Percentiles rank a stretch among this genome's conserved stretches.
These are phyloP conservation scores for Nemurella pictetii DNA, from an alignment of 2,888 invertebrate genomes.

Conservation along the genomic window DNA sequence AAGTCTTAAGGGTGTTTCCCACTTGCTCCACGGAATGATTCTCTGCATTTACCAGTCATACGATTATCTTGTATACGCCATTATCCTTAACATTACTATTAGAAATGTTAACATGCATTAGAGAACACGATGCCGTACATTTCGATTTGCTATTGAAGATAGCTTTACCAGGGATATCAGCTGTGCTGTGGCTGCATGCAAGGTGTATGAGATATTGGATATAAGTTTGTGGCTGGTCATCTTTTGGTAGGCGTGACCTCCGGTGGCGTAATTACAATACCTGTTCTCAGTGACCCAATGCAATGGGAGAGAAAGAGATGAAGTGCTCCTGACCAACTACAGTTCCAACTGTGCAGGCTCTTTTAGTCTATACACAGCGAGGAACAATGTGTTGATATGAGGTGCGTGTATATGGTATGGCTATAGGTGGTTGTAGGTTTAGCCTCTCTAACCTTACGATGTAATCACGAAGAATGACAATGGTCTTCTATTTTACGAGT, in stretches of 20 bases:
- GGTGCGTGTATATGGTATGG: neutral
- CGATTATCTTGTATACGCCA: neutral
- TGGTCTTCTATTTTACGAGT: neutral
- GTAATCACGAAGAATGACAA: neutral
- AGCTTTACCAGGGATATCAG: neutral
- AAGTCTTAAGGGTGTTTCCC: neutral
- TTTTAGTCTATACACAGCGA: neutral
- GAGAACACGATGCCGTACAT: neutral
- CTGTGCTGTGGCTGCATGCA: neutral
- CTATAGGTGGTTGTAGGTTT: neutral
- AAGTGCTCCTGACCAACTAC: neutral
- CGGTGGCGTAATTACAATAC: neutral
- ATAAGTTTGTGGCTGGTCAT: neutral
- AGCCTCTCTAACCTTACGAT: neutral
- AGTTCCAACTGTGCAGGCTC: neutral
- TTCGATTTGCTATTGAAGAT: neutral
- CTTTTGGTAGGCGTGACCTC: neutral
- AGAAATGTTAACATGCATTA: neutral
- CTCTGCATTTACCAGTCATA: neutral
- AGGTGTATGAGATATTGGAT: neutral
- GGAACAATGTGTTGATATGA: neutral
- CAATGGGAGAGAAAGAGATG: neutral
- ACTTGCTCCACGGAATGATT: neutral
- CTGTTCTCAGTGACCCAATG: slow-evolving; percentile 2
- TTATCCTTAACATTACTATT: neutral